These are phyloP conservation scores for Serripes groenlandicus DNA, from an alignment of 2,888 invertebrate species.

Conservation along the genomic window DNA sequence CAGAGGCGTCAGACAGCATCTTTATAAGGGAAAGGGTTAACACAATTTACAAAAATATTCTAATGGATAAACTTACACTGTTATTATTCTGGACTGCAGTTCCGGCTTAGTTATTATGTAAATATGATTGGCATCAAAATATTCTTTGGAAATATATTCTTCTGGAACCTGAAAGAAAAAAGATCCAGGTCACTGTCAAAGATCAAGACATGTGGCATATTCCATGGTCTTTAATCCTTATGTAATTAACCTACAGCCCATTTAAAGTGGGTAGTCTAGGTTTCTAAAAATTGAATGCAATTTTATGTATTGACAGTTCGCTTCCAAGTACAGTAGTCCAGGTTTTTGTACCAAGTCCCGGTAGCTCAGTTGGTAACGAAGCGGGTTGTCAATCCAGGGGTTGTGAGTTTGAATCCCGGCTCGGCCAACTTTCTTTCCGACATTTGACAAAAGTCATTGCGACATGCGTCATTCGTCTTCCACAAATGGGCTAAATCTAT, in stretches of 20 bases:
- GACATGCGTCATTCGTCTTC: too few relatives aligned
- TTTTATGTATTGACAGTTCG: not conserved
- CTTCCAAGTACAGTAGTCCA: not conserved
- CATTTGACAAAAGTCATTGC: too few relatives aligned
- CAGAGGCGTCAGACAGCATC: not conserved
- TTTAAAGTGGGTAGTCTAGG: not conserved
- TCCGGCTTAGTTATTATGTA: constrained; percentile 98
- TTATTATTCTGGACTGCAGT: constrained; percentile 95
- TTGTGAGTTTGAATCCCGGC: too few relatives aligned
- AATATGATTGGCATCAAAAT: constrained; percentile 96
- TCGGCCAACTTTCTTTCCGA: too few relatives aligned
- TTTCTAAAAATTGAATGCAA: not conserved
- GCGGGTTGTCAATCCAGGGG: too few relatives aligned
- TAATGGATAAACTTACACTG: constrained; percentile 95
- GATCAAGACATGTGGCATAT: not conserved
- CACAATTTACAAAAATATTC: too few relatives aligned
- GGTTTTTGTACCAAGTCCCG: not conserved
- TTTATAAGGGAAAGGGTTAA: not conserved
- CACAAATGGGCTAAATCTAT: too few relatives aligned
- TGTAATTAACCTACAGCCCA: not conserved
- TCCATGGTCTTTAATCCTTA: not conserved
- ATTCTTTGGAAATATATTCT: constrained; percentile 96
- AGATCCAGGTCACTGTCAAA: not conserved
- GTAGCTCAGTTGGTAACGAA: too few relatives aligned
- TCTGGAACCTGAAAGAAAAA: constrained; percentile 90